Base-by-base conservation (phyloP, 2,888 invertebrate genomes). In the Hypomecis atomaria region DNA sequence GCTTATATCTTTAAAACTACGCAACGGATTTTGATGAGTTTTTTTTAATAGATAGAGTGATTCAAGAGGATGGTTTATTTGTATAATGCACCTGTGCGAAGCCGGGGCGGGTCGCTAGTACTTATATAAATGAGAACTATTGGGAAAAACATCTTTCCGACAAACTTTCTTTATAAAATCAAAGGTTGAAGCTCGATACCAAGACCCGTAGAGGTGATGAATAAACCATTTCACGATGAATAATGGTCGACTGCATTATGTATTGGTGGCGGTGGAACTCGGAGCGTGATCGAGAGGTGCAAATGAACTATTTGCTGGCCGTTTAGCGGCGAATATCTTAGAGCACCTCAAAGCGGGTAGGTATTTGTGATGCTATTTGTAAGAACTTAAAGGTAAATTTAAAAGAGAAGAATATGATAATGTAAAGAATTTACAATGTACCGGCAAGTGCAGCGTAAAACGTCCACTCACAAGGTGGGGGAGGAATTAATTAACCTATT, bases 191-290 rank as follows among this genome's bases (percentile, higher is more conserved):
- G 67, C 61, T 59, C 59, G 70, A 76, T 80, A 76, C 66, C 71
- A 74, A 66, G 64, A 65, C 66, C 64, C 61, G 59, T 49, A 49
- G 69, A 47, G 59, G 45, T 69, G 71, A 72, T 81, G 78, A 79
- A 81, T 81, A 78, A 79, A 76, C 74, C 79, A 81, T 80, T 65
- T 54, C 57, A 54, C 67, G 70, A 74, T 78, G 78, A 77, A 80
- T 80, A 80, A 80, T 80, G 76, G 70, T 71, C 72, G 67, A 65
- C 72, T 78, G 76, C 78, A 80, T 80, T 79, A 80, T 80, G 79
- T 77, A 80, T 78, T 71, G 76, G 72, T 69, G 73, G 75, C 67
- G 74, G 71, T 72, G 66, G 67, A 70, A 65, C 66, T 67, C 47
- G 65, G 59, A 59, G 61, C 64, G 70, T 68, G 70, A 73, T 73